Evolutionary conservation across 2,113 vertebrate species (phyloP), one percentile per base, ranked within the genome.

Genomic region (Tachysurus fulvidraco): DNA sequence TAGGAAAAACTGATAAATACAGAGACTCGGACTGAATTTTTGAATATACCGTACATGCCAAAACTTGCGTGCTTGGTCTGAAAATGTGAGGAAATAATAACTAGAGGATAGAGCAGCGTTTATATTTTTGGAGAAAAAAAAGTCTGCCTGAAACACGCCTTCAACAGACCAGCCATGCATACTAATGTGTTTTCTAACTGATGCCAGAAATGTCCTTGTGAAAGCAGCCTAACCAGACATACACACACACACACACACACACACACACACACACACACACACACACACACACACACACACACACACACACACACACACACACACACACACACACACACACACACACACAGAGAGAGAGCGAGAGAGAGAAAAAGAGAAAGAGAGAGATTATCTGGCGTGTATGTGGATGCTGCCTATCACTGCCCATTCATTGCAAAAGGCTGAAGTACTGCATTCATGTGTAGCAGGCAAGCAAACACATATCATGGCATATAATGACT

Each of bases 171-270:
- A 57, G 28, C n/a, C 54, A 80, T 80, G 77, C 77, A 55, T 59
- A 80, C 54, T 80, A 80, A 80, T 80, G 54, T 80, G 54, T 12
- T 57, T 80, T 80, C 46, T 54, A 80, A 79, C 76, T 57, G 76
- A 79, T 57, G 52, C 76, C 76, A 79, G 30, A 79, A 79, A 79
- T 79, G 25, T 79, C 23, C 74, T 77, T 54, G 25, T 55, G 50
- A 80, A 60, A 81, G 55, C 30, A 60, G 14, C 46, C 77, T 79
- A 46, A 57, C 52, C 71, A 50, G 36, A 69, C 14, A 17, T 28
- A 69, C 65, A 36, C 6, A 23, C 71, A 50, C 41, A 46, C 71
- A 13, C 77, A 57, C 52, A 57, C 77, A 79, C 52, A 78, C 25
- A 57, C 28, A 60, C 36, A 44, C 77, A 73, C 77, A 57, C 52